Conservation (phyloP, 1,140 invertebrate species). For the Drosophila busckii region DNA sequence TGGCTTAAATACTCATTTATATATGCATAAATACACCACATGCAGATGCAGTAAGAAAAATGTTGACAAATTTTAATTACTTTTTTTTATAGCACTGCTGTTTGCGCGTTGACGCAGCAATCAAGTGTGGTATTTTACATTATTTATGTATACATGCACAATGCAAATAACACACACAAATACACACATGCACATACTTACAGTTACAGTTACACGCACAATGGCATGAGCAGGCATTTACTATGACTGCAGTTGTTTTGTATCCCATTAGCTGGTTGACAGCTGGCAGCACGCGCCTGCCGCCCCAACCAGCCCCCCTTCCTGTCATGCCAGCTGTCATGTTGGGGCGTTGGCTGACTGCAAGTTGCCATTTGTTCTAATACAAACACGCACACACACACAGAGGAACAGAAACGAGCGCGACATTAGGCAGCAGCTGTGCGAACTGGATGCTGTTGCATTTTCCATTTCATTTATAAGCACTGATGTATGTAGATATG, state of each 20-base stretch:
- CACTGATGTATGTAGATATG: conserved; percentile 10
- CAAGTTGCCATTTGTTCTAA: background rate
- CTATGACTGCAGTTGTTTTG: conserved; percentile 28
- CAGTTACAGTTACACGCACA: conserved; percentile 10
- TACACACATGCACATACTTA: conserved; percentile 12
- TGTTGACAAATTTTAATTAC: conserved; percentile 76
- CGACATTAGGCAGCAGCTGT: conserved; percentile 4
- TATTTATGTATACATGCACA: conserved; percentile 63
- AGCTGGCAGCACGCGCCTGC: conserved; percentile 62
- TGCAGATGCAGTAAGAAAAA: conserved; percentile 25
- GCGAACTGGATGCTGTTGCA: too few species aligned
- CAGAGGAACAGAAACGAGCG: background rate
- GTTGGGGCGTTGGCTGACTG: conserved; percentile 50
- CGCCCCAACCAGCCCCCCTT: too few species aligned
- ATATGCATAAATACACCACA: conserved; percentile 4
- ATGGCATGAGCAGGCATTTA: background rate
- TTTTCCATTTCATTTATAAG: conserved; percentile 23
- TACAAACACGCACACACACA: background rate
- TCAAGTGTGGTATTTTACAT: conserved; percentile 71
- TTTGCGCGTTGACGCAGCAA: conserved; percentile 55
- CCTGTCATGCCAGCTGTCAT: conserved; percentile 62
- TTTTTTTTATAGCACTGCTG: conserved; percentile 52
- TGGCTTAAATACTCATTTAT: conserved; percentile 24
- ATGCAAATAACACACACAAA: conserved; percentile 44
- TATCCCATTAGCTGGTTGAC: conserved; percentile 45